Evolutionary conservation across 2,797 vertebrate species (phyloP).

Genomic region (Echeneis naucrates): DNA sequence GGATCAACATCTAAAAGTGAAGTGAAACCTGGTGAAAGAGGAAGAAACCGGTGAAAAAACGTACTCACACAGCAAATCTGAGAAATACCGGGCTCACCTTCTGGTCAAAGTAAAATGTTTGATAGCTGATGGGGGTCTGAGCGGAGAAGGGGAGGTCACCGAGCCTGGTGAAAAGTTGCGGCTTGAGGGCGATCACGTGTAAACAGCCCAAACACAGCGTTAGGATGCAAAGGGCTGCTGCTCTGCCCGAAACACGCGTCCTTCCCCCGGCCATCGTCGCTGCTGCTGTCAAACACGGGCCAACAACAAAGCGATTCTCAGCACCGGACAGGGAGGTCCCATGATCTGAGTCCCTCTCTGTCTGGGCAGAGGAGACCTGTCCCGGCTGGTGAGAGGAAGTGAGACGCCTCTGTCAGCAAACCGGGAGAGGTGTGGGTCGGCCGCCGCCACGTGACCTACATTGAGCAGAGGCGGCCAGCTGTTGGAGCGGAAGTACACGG

Average conservation of each 20-base stretch:
- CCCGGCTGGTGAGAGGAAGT: constrained; percentile 66
- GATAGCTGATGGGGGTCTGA: constrained; percentile 72
- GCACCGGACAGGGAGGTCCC: constrained; percentile 19
- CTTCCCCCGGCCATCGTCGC: constrained; percentile 42
- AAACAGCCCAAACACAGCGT: constrained; percentile 57
- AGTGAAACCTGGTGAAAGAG: constrained; percentile 48
- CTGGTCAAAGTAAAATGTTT: constrained; percentile 84
- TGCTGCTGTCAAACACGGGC: constrained; percentile 19
- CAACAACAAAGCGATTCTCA: constrained; percentile 14
- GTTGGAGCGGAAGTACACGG: not conserved
- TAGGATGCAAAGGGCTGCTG: constrained; percentile 48
- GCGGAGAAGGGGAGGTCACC: constrained; percentile 15
- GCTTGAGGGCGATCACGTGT: constrained; percentile 74
- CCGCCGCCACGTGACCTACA: constrained; percentile 27
- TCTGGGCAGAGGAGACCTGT: constrained; percentile 51
- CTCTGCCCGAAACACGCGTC: constrained; percentile 9
- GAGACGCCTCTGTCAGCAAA: constrained; percentile 62
- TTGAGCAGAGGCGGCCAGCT: not conserved
- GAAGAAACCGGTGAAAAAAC: constrained; percentile 4
- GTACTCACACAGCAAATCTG: accelerated
- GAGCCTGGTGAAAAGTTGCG: constrained; percentile 73
- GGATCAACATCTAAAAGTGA: constrained; percentile 23
- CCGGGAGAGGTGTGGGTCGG: constrained; percentile 37
- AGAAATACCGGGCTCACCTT: constrained; percentile 75
- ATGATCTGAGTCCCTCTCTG: constrained; percentile 17